Evolutionary conservation across 2,113 vertebrate species (phyloP), one percentile per base, ranked within the genome.

Genomic region (Trematomus loennbergii): DNA sequence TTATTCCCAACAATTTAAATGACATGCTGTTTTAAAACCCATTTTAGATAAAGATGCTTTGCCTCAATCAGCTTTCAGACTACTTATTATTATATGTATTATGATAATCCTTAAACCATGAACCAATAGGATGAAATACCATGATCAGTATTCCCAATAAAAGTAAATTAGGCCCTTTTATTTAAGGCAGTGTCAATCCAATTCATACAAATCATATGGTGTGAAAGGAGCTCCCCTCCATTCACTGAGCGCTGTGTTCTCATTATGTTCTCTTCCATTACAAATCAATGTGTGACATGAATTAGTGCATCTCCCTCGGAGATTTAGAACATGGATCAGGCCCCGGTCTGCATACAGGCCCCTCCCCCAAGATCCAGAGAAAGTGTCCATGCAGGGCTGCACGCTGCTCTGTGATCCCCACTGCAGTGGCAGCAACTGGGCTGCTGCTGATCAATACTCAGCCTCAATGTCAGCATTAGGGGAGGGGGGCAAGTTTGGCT

Each of bases 211-310:
- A 69, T 74, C 72, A 77, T 69, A 59, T 13, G 50, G 69, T 58
- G 76, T 87, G 87, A 84, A 78, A 55, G n/a, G 72, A 81, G 61
- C 74, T 88, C 78, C 82, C 74, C 58, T 78, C 75, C 55, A 33
- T 76, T 73, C 75, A 72, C 87, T 80, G 82, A 87, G 88, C 78
- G 87, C 78, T 84, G 78, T 86, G 53, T 71, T 85, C 80, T 92
- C 85, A 83, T 88, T 81, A 87, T 75, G 88, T 78, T 91, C 75
- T 81, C 73, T 81, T 72, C 84, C 78, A 83, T 88, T 82, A 81
- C 64, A 81, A 88, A 94, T 94, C 90, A 92, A 93, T 92, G 84
- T 82, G 67, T 83, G 83, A 90, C 89, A 92, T 91, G 73, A 93
- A 86, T 89, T 86, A 91, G 77, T 87, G 71, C 69, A 72, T 90